Base-by-base conservation (phyloP, 2,797 vertebrate species). In the Chiropotes sagulatus region DNA sequence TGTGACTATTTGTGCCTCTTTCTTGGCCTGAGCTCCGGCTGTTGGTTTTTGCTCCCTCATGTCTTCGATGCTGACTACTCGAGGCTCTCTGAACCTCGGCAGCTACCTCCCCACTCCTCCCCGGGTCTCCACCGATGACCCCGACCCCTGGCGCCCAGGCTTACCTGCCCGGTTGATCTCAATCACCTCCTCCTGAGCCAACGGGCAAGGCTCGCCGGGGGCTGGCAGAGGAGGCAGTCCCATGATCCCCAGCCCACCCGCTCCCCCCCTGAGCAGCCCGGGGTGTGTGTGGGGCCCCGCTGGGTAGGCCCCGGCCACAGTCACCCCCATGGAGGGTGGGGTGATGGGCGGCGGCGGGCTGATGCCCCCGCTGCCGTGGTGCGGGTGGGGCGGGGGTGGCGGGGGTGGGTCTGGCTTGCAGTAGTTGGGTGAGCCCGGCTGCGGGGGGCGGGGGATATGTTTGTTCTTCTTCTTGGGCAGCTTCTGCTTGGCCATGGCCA, bases 141-240 rank as follows among this genome's bases (percentile, higher is more conserved):
- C 84, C 80, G 30, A 1, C 26, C 1, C 6, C 73, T 33, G 20
- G 5, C 0, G 83, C 82, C 95, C 97, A 91, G 98, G 95, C 98
- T 99, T 98, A 98, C 98, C 98, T 99, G 99, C 99, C 98, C 99
- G 98, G 99, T 99, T 99, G 98, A 99, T 99, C 98, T 99, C 99
- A 98, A 99, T 99, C 97, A 99, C 99, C 98, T 99, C 99, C 98
- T 99, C 99, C 98, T 99, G 99, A 86, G 99, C 99, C 22, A 99
- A 98, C 4, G 99, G 99, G 96, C 99, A 99, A 89, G 98, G 97
- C 84, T 98, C 98, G 1, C 98, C 98, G 0, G 97, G 97, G 70
- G 97, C 97, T 0, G 98, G 97, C 95, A 98, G 96, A 24, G 98
- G 98, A 36, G 98, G 98, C 95, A 98, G 93, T 90, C 98, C 98